Evolutionary conservation across 2,888 invertebrate genomes (phyloP).

Genomic region (Syritta pipiens): DNA sequence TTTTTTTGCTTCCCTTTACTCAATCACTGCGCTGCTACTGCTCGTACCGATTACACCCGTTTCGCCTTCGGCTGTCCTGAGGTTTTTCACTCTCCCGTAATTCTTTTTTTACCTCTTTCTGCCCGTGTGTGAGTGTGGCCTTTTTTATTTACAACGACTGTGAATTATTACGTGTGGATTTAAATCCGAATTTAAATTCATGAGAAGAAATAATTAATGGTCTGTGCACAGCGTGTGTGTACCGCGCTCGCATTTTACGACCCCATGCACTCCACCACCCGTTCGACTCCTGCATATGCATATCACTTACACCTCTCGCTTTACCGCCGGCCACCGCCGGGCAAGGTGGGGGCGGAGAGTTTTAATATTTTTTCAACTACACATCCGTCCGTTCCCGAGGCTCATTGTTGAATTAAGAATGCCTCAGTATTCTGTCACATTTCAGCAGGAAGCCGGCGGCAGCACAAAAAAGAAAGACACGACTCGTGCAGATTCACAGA

Average conservation of each 20-base stretch:
- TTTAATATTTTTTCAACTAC: slow-evolving; percentile 55
- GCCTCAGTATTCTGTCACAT: slow-evolving; percentile 39
- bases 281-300: slow-evolving; percentile 18
- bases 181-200: slow-evolving; percentile 69
- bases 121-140: too few relatives aligned
- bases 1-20: too few relatives aligned
- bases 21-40: too few relatives aligned
- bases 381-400: slow-evolving; percentile 36
- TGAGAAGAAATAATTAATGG: slow-evolving; percentile 68
- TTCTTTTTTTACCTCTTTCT: too few relatives aligned
- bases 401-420: slow-evolving; percentile 66
- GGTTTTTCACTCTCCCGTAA: too few relatives aligned
- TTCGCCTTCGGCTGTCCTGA: too few relatives aligned
- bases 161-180: slow-evolving; percentile 69
- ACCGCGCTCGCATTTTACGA: slow-evolving; percentile 51
- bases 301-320: slow-evolving; percentile 7
- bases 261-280: slow-evolving; percentile 19
- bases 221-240: slow-evolving; percentile 34
- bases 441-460: not conserved
- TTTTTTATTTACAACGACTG: slow-evolving; percentile 56
- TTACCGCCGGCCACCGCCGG: not conserved
- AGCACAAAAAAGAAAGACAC: slow-evolving; percentile 18
- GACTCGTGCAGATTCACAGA: not conserved
- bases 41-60: too few relatives aligned
- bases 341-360: slow-evolving; percentile 27